Evolutionary conservation across 1,140 invertebrate genomes (phyloP), one percentile per base, ranked within the genome.

Genomic region (Sweltsa coloradensis): DNA sequence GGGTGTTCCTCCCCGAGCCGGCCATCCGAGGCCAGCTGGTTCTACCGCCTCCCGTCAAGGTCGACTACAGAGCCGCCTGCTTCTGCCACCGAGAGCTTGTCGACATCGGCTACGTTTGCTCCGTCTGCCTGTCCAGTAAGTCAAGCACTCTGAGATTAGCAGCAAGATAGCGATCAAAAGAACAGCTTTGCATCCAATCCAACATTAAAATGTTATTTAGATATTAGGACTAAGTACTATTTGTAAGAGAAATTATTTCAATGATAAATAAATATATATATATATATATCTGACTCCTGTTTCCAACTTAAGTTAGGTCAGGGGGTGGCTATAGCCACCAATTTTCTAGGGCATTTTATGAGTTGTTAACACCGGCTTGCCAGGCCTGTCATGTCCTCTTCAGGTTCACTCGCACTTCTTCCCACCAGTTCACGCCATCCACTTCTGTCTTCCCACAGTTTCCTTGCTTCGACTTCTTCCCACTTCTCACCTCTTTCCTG

Each of bases 1-100:
- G 92, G 90, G 83, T 96, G 9, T 97, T 96, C 61, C 68, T 97
- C 21, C 89, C 93, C 1, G 85, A 91, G 57, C 79, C 81, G 3
- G 70, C 72, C 31, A 76, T 85, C 37, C 72, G 95, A 25, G 77
- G 78, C 46, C 85, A 89, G 61, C 64, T 97, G 52, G 86, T 91
- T 1, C 60, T 97, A 34, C 94, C 94, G 1, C 86, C 90, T 1
- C 78, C 86, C 5, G 83, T 83, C 0, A 86, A 91, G 54, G 90
- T 97, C 9, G 93, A 97, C 66, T 97, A 96, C 63, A 70, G 93
- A 55, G 92, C 95, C 18, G 92, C 93, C 0, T 98, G 95, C 66
- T 98, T 98, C 71, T 98, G 95, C 62, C 95, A 98, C 67, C 71
- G 92, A n/a, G 89, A 92, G 57, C 73, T 97, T 24, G 85, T 97